These are phyloP conservation scores for Calonectris borealis DNA, from an alignment of 2,113 vertebrate genomes.

Conservation along the genomic window DNA sequence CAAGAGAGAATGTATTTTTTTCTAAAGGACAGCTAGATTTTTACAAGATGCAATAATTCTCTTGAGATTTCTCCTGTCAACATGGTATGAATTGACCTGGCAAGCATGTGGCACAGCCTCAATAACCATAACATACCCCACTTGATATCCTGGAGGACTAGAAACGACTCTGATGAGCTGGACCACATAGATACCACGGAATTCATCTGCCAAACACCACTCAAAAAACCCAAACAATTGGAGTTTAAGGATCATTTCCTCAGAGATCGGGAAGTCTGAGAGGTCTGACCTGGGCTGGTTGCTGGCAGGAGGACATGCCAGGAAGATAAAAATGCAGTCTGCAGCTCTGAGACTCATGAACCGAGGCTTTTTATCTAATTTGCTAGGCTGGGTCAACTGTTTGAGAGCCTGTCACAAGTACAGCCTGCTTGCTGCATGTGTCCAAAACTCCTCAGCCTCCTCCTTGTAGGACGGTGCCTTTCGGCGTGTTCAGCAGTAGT, in stretches of 20 bases:
- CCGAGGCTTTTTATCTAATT: not conserved
- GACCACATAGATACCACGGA: not conserved
- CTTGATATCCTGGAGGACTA: not conserved
- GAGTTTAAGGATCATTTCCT: not conserved
- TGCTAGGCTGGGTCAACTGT: not conserved
- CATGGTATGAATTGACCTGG: not conserved
- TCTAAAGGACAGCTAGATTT: not conserved
- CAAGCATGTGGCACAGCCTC: not conserved
- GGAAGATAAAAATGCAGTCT: not conserved
- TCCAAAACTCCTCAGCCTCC: not conserved
- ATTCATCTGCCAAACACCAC: not conserved
- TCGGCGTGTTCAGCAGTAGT: not conserved
- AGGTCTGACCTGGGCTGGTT: not conserved
- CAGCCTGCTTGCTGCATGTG: not conserved
- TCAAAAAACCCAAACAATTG: not conserved
- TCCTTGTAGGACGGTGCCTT: rapidly evolving
- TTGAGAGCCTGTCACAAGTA: not conserved
- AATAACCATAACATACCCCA: not conserved
- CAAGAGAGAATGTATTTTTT: not conserved
- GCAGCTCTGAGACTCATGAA: not conserved
- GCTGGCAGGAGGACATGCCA: not conserved
- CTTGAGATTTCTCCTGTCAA: not conserved
- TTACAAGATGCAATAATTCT: not conserved
- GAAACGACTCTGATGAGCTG: not conserved
- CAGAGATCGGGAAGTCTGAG: not conserved